Base-by-base conservation (phyloP, 2,797 vertebrate genomes). In the Limnodromus scolopaceus region DNA sequence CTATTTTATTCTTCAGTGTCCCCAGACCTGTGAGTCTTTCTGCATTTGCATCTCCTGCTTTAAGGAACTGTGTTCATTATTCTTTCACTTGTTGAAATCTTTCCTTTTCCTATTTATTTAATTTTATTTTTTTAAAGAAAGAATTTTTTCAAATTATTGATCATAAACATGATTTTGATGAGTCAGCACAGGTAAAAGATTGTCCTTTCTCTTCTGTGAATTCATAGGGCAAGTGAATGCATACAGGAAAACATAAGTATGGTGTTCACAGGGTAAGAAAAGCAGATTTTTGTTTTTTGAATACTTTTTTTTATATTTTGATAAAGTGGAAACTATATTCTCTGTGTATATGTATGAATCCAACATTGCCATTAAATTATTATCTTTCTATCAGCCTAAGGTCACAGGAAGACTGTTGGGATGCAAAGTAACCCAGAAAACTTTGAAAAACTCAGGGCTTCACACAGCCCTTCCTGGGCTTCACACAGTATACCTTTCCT, bases 161-260 rank as follows among this genome's bases (percentile, higher is more conserved):
- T 72, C 13, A 61, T 57, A 46, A 36, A 34, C 4, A 8, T 12
- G 5, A 39, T 5, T 36, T 2, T 43, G 22, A 69, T 36, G 15
- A 63, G 6, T 76, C 24, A 58, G 15, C 19, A 34, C 5, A 41
- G 20, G n/a, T 39, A 54, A 63, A 46, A 57, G 8, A 15, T 22
- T 70, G 23, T 11, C 22, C 36, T 81, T 75, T 20, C 2, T 87
- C 71, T 58, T 43, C 9, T 34, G 11, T n/a, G 38, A 66, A 74
- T 57, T 76, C 16, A 46, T 7, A 64, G 11, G 9, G 5, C 13
- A 64, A 84, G 80, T 68, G 8, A 74, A 38, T 17, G 9, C 3
- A 32, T 28, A 53, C 3, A 1, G 4, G 4, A 75, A 88, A 75
- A 49, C 0, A 27, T 6, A 2, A n/a, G 1, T 17, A 24, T 51